Evolutionary conservation across 2,113 vertebrate species (phyloP).

Genomic region (Paradoxurus hermaphroditus): DNA sequence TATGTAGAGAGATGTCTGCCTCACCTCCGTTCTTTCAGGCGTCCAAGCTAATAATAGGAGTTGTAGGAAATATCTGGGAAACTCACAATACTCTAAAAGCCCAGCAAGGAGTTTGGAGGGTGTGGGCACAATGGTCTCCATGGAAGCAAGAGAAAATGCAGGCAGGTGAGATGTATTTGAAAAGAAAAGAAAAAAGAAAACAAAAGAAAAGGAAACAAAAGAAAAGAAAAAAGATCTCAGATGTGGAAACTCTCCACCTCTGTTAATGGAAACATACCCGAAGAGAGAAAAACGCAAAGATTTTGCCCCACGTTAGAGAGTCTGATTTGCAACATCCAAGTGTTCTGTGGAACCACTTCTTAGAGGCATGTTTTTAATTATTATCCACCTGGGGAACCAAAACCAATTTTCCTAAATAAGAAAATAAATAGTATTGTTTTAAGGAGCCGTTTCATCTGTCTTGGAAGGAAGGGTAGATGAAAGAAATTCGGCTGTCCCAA

Average conservation of each 20-base stretch:
- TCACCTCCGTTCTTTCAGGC: not conserved
- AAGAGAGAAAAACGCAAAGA: not conserved
- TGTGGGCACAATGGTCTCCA: rapidly evolving
- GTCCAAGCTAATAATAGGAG: not conserved
- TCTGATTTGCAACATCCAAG: not conserved
- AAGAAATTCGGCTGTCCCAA: not conserved
- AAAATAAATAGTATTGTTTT: conserved; percentile 38
- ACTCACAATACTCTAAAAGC: not conserved
- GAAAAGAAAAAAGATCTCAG: not conserved
- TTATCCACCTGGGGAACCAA: conserved; percentile 12
- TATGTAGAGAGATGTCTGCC: rapidly evolving
- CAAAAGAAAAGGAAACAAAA: too few relatives aligned
- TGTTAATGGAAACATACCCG: not conserved
- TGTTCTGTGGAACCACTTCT: not conserved
- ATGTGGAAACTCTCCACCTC: not conserved
- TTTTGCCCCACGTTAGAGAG: not conserved
- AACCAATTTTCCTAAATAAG: conserved; percentile 63
- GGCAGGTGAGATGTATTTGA: not conserved
- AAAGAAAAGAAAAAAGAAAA: not conserved
- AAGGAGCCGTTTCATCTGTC: conserved; percentile 53
- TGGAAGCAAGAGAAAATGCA: not conserved
- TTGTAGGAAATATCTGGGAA: not conserved
- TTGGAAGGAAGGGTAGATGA: not conserved
- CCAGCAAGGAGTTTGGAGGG: not conserved
- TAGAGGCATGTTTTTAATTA: conserved; percentile 9